phyloP scores from a whole-genome alignment of 2,888 invertebrate genomes.

The Polymixis flavicincta region DNA sequence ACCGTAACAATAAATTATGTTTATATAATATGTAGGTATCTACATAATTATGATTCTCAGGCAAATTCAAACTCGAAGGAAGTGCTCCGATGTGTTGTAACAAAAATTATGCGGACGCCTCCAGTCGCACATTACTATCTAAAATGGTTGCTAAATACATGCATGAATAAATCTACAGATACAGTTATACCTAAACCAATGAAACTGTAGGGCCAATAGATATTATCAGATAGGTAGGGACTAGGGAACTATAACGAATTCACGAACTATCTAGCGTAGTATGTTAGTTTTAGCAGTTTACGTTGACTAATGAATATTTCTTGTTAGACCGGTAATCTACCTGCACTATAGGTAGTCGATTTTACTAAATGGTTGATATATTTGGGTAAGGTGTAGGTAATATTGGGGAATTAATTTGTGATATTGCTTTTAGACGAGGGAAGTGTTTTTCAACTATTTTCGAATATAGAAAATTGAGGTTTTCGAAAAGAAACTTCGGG shows the following conservation, averaged over 20 bases:
- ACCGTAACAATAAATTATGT: neutral
- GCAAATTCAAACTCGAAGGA: neutral
- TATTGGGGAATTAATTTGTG: neutral
- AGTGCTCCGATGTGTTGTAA: neutral
- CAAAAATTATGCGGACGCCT: neutral
- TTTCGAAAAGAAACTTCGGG: neutral
- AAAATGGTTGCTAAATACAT: neutral
- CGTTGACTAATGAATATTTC: constrained; percentile 62
- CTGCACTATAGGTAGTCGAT: constrained; percentile 47
- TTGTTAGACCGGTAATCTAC: constrained; percentile 56
- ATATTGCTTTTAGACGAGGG: neutral
- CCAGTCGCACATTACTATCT: neutral
- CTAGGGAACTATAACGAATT: constrained; percentile 52
- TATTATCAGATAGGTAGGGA: constrained; percentile 28
- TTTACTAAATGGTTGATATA: constrained; percentile 42
- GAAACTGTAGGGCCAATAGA: constrained; percentile 38
- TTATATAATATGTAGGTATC: neutral
- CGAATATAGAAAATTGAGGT: neutral
- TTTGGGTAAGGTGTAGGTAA: constrained; percentile 5
- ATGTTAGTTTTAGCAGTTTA: constrained; percentile 54
- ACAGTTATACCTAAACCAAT: constrained; percentile 6
- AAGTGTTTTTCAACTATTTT: neutral
- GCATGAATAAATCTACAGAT: neutral
- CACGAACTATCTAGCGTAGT: constrained; percentile 47
- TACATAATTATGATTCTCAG: neutral